A percentile compares a stretch with the other conserved stretches of the same genome.
phyloP scores from a whole-genome alignment of 2,888 invertebrate species.

The Trachelus tabidus region DNA sequence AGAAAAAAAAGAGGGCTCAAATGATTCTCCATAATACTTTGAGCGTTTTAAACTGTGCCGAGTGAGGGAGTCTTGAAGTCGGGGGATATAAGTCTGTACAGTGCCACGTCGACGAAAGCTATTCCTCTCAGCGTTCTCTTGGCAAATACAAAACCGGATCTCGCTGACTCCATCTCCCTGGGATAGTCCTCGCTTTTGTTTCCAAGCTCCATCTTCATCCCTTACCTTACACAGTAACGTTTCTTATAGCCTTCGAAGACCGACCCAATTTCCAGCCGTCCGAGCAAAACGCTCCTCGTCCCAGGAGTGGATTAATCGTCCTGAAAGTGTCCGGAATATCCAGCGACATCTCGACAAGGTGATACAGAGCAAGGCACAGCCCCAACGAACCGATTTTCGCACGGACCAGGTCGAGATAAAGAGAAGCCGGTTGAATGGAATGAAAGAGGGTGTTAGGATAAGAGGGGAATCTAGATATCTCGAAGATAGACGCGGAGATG shows the following conservation, averaged over 20 bases:
- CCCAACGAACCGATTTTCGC: not conserved
- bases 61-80: not conserved
- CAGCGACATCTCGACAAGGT: not conserved
- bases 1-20: not conserved
- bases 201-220: not conserved
- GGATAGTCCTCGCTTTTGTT: not conserved
- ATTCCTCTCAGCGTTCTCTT: not conserved
- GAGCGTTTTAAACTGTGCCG: not conserved
- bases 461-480: not conserved
- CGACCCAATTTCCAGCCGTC: not conserved
- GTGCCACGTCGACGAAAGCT: not conserved
- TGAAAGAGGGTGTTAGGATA: not conserved
- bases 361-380: not conserved
- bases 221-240: not conserved
- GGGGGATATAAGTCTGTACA: not conserved
- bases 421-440: not conserved
- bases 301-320: not conserved
- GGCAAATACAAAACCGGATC: not conserved
- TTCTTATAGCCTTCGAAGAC: not conserved
- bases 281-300: not conserved
- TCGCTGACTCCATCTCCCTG: not conserved
- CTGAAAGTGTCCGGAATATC: not conserved
- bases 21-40: not conserved
- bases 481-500: not conserved
- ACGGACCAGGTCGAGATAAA: not conserved